Evolutionary conservation across 2,888 invertebrate genomes (phyloP), one percentile per base, ranked within the genome.

Genomic region (Abrostola tripartita): DNA sequence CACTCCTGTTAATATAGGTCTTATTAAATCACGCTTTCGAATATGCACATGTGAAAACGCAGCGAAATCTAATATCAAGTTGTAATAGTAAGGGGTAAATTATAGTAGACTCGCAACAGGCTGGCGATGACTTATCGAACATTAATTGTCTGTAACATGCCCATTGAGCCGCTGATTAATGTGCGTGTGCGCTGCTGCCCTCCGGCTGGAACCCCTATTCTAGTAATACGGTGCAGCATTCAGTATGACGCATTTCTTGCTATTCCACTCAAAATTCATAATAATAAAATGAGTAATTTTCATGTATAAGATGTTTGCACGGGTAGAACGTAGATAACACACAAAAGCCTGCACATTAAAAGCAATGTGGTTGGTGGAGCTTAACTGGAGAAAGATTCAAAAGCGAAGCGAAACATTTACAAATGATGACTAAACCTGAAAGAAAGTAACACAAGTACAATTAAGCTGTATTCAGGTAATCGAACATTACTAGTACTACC

Each of bases 121-220:
- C 70, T 66, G 65, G 72, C 81, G 81, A 85, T 85, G 87, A 88
- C 79, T 88, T 86, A 88, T 87, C 72, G 85, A 74, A 74, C 88
- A 87, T 88, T 89, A 88, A 89, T 88, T 84, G 84, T 85, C 78
- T 80, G 80, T 82, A 85, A 85, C 86, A 84, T 81, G 83, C 77
- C 81, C 80, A 81, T 83, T 79, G 78, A 74, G 75, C 74, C 61
- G 68, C 73, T 85, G 86, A 87, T 85, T 85, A 85, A 85, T 86
- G 85, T 68, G 69, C 80, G 72, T 74, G 71, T 74, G 61, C 67
- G 63, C 73, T n/a, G 53, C 63, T 67, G 68, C 71, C 61, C 59
- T 65, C 42, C 52, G 35, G 54, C 50, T 55, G 35, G 63, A 63
- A 61, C 59, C 65, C 61, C 70, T 71, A 74, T 71, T 67, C 67